Base-by-base conservation (phyloP, 2,797 vertebrate species). In the Ptychadena robeensis region DNA sequence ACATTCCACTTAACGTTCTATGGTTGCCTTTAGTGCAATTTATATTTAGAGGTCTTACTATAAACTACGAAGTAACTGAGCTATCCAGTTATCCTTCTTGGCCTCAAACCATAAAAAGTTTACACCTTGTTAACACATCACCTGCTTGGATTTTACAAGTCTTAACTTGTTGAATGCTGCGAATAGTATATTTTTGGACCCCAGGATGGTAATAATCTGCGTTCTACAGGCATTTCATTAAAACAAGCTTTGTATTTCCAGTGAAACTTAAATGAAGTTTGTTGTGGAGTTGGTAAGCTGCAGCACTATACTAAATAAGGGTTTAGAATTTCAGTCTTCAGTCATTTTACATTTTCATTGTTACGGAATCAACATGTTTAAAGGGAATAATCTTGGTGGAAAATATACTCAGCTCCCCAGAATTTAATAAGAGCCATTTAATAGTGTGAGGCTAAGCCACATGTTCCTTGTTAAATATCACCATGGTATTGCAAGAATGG, bases 381-480 rank as follows among this genome's bases (percentile, higher is more conserved):
- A 73, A 81, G 57, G n/a, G 59, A 63, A 67, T 32, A 74, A 73
- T 53, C 38, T 73, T 27, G 22, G 61, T 40, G 28, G 48, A 82
- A 63, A 63, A 69, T 63, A 76, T 63, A 72, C 34, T 65, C 57
- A 71, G 59, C 44, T 70, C 69, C 30, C 28, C 25, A 28, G 30
- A 71, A 61, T 34, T 76, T 71, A 82, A 72, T 72, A 53, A 71
- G 74, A 76, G 48, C 32, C 59, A 78, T 64, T 28, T 40, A 70
- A 64, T 61, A 37, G 35, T 53, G 81, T 44, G 61, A 82, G 71
- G 35, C 31, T 64, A 40, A 71, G 48, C 53, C 81, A 82, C 68
- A 78, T 82, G 81, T 48, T 71, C 37, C 73, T 70, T 77, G 74
- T 77, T 77, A 76, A 65, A 40, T 25, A 71, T 70, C 37, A 64